Evolutionary conservation across 2,888 invertebrate genomes (phyloP).

Genomic region (Lasioglossum figueresi): DNA sequence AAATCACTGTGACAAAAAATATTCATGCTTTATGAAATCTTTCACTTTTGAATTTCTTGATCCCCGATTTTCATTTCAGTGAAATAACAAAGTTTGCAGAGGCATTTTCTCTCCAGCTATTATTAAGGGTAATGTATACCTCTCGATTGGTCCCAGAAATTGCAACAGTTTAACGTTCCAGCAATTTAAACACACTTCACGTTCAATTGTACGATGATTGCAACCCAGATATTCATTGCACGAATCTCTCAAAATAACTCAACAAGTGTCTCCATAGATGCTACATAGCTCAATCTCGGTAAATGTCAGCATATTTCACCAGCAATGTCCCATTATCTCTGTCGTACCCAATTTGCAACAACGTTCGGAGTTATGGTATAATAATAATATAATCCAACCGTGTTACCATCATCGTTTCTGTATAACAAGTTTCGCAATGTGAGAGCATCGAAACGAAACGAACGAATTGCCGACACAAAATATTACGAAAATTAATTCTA

Average conservation of each 20-base stretch:
- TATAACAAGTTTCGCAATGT: not conserved
- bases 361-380: slow-evolving; percentile 25
- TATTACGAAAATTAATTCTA: slow-evolving; percentile 67
- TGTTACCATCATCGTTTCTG: slow-evolving; percentile 8
- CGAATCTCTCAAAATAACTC: slow-evolving; percentile 25
- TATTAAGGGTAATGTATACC: not conserved
- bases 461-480: slow-evolving; percentile 40
- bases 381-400: slow-evolving; percentile 17
- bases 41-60: too few relatives aligned
- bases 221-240: slow-evolving; percentile 2
- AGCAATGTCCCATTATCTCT: slow-evolving; percentile 12
- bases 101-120: not conserved
- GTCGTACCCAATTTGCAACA: slow-evolving; percentile 31
- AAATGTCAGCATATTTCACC: slow-evolving; percentile 22
- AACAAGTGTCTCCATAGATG: not conserved
- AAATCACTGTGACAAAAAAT: too few relatives aligned
- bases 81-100: not conserved
- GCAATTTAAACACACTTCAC: slow-evolving; percentile 12
- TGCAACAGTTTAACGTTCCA: not conserved
- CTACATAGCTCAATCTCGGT: slow-evolving; percentile 26
- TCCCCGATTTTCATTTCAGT: not conserved
- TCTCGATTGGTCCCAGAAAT: not conserved
- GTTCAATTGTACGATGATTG: slow-evolving; percentile 18
- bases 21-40: too few relatives aligned
- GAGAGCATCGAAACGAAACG: slow-evolving; percentile 6